A percentile compares a stretch with the other conserved stretches of the same genome.
Conservation (phyloP, 1,140 invertebrate genomes). For the Coptotermes formosanus region DNA sequence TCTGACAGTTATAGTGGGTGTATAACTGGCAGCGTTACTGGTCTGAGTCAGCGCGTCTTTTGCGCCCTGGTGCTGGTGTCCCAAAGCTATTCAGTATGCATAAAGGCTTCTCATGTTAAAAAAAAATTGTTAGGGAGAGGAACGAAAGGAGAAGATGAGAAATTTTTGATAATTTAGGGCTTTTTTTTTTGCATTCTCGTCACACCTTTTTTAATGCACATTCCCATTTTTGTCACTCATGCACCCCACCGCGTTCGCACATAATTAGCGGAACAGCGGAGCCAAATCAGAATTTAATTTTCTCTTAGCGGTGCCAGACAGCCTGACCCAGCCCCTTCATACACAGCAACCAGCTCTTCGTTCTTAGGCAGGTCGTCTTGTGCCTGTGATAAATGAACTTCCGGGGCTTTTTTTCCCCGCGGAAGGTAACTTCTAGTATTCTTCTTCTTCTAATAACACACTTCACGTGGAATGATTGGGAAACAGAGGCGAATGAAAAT, state of each 20-base stretch:
- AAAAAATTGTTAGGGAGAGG: neutral
- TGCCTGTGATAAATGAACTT: neutral
- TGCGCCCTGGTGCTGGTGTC: too few species aligned
- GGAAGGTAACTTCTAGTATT: neutral
- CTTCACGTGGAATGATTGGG: neutral
- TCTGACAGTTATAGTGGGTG: too few species aligned
- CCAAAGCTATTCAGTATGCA: too few species aligned
- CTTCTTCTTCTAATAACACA: neutral
- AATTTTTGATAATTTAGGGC: conserved; percentile 1
- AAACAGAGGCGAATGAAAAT: neutral
- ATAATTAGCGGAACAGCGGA: conserved; percentile 26
- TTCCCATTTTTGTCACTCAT: neutral
- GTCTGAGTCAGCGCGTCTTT: too few species aligned
- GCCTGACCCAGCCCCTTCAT: neutral
- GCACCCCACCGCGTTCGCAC: neutral
- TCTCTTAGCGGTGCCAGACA: neutral
- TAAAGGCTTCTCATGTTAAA: too few species aligned
- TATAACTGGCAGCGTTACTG: too few species aligned
- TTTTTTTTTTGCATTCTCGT: neutral
- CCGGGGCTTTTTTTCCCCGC: neutral
- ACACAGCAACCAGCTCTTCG: neutral
- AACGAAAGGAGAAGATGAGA: neutral
- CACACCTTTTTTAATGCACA: neutral
- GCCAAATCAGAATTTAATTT: conserved; percentile 20
- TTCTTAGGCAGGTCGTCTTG: neutral